Evolutionary conservation across 2,797 vertebrate species (phyloP), one percentile per base, ranked within the genome.

Genomic region (Nannoperca australis): DNA sequence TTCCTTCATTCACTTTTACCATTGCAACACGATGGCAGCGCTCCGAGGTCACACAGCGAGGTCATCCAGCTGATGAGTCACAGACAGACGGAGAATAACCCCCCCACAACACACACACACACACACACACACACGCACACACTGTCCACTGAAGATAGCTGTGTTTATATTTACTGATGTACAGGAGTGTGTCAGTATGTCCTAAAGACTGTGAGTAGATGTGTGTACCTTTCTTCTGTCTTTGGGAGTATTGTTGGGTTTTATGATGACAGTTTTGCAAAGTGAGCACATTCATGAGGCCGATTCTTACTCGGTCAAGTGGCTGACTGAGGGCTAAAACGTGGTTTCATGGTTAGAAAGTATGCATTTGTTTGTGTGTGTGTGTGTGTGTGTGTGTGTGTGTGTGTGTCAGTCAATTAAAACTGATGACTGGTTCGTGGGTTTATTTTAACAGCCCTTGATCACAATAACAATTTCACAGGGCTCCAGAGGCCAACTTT

Each of bases 1-100:
- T 94, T 94, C 92, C 91, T 90, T 71, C 63, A 49, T 85, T 91
- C 60, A 80, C 78, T 92, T 88, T 85, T 69, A 91, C 81, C 82
- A 75, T 58, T n/a, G 42, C 56, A 75, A 75, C 68, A 32, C 20
- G 69, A 79, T 79, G 83, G 87, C 82, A 79, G 63, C 9, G 11
- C 73, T 80, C 67, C 64, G 58, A 85, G 92, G 84, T 88, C 82
- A 73, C 40, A 45, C 36, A 40, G 63, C 30, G 76, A 83, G 90
- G 74, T 87, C 84, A 44, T 68, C 85, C 84, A 87, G 85, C 81
- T 76, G 78, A 91, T 87, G 85, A 90, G 82, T 90, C 86, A 90
- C 67, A 74, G 55, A 76, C 78, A 63, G 67, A 34, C 24, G 5
- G 18, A 56, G 74, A 70, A 76, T 67, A 58, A 75, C 32, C 59